Conservation (phyloP, 2,888 invertebrate species). For the Chorisops tibialis region DNA sequence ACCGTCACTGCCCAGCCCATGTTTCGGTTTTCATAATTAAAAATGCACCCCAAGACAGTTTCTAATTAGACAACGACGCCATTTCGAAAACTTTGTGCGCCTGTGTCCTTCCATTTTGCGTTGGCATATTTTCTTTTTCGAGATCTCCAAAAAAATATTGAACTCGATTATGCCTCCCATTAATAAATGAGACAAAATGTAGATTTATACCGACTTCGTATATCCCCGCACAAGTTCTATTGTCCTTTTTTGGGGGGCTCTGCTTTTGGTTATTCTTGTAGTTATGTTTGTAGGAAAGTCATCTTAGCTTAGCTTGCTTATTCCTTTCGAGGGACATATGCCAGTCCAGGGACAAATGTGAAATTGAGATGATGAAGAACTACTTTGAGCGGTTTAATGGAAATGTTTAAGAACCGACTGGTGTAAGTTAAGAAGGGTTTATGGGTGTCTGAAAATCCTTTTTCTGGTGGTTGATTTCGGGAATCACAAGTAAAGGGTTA, state of each 20-base stretch:
- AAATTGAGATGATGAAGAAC: not conserved
- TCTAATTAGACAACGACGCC: constrained; percentile 22
- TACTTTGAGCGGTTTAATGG: not conserved
- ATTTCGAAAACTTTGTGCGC: constrained; percentile 10
- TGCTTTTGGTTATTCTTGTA: not conserved
- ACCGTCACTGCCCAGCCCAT: not conserved
- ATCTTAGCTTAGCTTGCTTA: not conserved
- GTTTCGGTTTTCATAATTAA: constrained; percentile 23
- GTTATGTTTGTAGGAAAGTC: not conserved
- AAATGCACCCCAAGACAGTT: constrained; percentile 24
- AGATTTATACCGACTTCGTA: constrained; percentile 21
- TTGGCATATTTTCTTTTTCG: not conserved
- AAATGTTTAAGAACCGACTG: not conserved
- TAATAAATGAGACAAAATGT: constrained; percentile 21
- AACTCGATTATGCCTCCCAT: constrained; percentile 16
- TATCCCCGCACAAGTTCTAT: constrained; percentile 5
- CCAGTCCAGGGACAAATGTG: not conserved
- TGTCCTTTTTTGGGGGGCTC: constrained; percentile 6
- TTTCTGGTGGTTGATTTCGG: no score
- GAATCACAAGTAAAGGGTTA: no score
- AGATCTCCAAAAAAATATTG: constrained; percentile 18
- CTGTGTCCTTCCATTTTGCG: not conserved
- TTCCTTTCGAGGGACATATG: not conserved
- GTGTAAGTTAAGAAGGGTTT: no score
- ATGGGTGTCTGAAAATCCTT: no score